Base-by-base conservation (phyloP, 2,113 vertebrate species). In the Ia io region DNA sequence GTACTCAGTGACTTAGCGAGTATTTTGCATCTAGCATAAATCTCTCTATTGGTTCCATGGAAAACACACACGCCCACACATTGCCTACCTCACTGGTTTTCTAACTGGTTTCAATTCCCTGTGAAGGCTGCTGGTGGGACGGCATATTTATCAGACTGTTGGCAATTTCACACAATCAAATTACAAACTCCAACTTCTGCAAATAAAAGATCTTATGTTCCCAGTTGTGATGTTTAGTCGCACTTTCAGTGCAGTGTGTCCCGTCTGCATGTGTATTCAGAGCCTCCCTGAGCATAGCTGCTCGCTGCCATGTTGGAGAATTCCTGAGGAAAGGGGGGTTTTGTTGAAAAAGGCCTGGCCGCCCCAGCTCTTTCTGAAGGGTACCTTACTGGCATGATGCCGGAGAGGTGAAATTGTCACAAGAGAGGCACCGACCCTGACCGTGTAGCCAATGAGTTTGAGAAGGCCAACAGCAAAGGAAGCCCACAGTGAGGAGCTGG, bases 191-290 rank as follows among this genome's bases (percentile, higher is more conserved):
- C 82, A 92, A 49, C 84, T 94, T 92, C 80, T 76, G 65, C 84
- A 76, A 89, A 94, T 95, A 95, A 97, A 95, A 95, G 97, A 96
- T 86, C 88, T 96, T 96, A 92, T 97, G 93, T 96, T 80, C 65
- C 96, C 97, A 93, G 74, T 95, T 44, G 95, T 93, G 90, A 96
- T n/a, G 83, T 96, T 95, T 90, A 83, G 94, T 51, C 0, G 12
- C 88, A 63, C 86, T 97, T 95, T 96, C 97, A 86, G 35, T 91
- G 95, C 95, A 79, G 84, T 76, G 51, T 0, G 0, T 42, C 86
- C 82, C 1, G 7, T 93, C 95, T 90, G 95, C 44, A 67, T 82
- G 49, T 9, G 17, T 77, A 14, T 74, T 79, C 69, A 23, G 90
- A 88, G 83, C 35, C 77, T 90, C 47, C 37, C 78, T 0, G 28